A percentile compares a stretch with the other conserved stretches of the same genome.
phyloP scores from a whole-genome alignment of 37 sponge, comb jelly and placozoan species.

The Dysidea cf. avara region DNA sequence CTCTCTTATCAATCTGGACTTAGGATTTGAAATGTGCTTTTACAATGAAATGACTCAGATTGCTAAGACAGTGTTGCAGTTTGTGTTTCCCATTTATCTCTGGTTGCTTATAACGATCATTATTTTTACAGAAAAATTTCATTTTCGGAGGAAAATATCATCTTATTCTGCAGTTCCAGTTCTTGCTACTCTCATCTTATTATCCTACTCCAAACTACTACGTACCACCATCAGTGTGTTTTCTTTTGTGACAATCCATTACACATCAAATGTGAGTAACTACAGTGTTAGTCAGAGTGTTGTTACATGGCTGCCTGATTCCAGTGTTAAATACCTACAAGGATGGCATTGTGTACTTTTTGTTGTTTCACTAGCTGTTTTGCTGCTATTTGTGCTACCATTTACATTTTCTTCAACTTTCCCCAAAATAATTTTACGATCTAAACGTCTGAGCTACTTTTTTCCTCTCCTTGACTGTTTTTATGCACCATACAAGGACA shows the following conservation, averaged over 20 bases:
- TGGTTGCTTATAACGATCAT: too few relatives aligned
- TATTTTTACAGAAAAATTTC: too few relatives aligned
- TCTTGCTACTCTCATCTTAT: too few relatives aligned
- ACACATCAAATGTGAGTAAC: slow-evolving; percentile 6
- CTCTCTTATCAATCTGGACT: too few relatives aligned
- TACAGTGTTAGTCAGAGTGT: not conserved
- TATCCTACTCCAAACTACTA: too few relatives aligned
- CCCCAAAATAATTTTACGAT: slow-evolving; percentile 1
- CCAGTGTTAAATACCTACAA: slow-evolving; percentile 1
- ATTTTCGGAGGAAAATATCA: too few relatives aligned
- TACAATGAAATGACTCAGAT: too few relatives aligned
- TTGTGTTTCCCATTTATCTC: too few relatives aligned
- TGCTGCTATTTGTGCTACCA: slow-evolving; percentile 17
- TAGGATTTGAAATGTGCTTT: too few relatives aligned
- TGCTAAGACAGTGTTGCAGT: too few relatives aligned
- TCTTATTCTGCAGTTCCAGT: too few relatives aligned
- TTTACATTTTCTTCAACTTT: slow-evolving; percentile 15
- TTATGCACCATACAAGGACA: slow-evolving; percentile 44
- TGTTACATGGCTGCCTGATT: slow-evolving; percentile 38
- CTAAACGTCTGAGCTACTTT: not conserved
- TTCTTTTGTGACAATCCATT: slow-evolving; percentile 9
- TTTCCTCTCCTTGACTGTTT: slow-evolving; percentile 35
- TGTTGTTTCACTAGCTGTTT: slow-evolving; percentile 2
- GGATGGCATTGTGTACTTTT: slow-evolving; percentile 3
- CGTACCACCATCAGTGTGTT: too few relatives aligned